Conservation (phyloP, 1,140 invertebrate genomes). For the Cataglyphis hispanica region DNA sequence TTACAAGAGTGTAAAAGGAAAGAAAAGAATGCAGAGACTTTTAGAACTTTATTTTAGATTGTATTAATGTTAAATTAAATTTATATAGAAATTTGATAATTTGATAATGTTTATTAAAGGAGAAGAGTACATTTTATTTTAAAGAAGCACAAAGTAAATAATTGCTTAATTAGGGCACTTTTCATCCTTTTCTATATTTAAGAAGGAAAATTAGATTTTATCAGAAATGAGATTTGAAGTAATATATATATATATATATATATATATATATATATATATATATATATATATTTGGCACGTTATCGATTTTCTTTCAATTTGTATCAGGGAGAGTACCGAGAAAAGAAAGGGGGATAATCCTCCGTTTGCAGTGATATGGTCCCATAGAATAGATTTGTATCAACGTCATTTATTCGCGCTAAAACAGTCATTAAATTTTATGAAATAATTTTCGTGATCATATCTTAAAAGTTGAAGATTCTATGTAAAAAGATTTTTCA, state of each 20-base stretch:
- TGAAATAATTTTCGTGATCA: not conserved
- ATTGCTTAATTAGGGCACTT: not conserved
- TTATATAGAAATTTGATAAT: not conserved
- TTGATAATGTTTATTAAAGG: not conserved
- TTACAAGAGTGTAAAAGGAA: not conserved
- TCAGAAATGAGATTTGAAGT: not conserved
- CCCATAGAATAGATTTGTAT: not conserved
- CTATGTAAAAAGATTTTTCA: not conserved
- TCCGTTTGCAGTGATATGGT: not conserved
- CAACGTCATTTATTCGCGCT: not conserved
- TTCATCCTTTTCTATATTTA: not conserved
- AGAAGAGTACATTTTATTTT: not conserved
- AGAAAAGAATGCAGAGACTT: not conserved
- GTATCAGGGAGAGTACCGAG: not conserved
- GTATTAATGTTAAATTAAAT: not conserved
- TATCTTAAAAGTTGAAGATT: not conserved
- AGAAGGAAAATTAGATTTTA: not conserved
- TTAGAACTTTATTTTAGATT: not conserved
- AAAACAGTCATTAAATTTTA: not conserved
- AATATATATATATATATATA: no score
- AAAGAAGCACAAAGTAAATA: not conserved
- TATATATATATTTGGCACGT: no score
- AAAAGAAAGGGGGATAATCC: not conserved
- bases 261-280: no score
- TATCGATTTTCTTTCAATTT: conserved; percentile 41